These are phyloP conservation scores for Flexamia atlantica DNA, from an alignment of 2,888 invertebrate genomes.

Conservation along the genomic window DNA sequence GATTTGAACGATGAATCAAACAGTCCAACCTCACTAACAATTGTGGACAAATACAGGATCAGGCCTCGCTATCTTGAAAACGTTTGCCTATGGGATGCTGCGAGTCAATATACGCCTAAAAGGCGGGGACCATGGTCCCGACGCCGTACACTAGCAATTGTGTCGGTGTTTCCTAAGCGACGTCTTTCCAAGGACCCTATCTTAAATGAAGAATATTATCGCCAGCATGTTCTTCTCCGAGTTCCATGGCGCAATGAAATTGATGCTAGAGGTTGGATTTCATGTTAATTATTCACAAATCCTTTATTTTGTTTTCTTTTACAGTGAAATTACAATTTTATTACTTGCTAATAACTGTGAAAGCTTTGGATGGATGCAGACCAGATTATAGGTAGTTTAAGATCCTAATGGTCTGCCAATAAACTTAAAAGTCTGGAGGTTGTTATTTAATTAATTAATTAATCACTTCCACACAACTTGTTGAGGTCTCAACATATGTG, in stretches of 20 bases:
- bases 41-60: neutral
- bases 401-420: no score
- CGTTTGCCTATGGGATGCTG: neutral
- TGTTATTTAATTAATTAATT: no score
- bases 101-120: neutral
- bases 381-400: no score
- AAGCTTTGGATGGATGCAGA: no score
- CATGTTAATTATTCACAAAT: no score
- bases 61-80: neutral
- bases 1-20: no score
- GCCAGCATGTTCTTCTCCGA: slow-evolving; percentile 33
- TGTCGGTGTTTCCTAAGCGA: slow-evolving; percentile 32
- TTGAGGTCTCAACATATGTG: no score
- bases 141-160: slow-evolving; percentile 22
- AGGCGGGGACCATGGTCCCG: neutral
- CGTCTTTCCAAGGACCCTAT: neutral
- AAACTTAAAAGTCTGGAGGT: no score
- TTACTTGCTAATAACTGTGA: no score
- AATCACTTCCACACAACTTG: no score
- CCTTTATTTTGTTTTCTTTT: no score
- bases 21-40: neutral
- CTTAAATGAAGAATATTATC: slow-evolving; percentile 15
- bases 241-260: slow-evolving; percentile 34
- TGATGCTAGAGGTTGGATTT: neutral
- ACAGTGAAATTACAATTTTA: no score